Percentiles rank a stretch among this genome's conserved stretches.
Evolutionary conservation across 2,113 vertebrate genomes (phyloP).

Genomic region (Sorex araneus): DNA sequence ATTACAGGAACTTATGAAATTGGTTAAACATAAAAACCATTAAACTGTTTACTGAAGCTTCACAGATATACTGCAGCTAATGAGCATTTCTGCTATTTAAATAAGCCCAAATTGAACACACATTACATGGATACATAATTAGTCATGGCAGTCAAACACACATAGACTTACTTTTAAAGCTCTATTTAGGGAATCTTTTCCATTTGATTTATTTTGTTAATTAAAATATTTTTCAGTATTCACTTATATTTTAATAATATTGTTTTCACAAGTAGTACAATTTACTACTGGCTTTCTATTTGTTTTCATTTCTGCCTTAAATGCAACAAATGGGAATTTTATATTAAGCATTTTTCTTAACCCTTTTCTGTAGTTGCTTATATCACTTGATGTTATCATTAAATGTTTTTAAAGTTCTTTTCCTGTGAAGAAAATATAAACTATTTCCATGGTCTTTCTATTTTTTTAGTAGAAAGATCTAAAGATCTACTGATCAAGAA

Average conservation of each 20-base stretch:
- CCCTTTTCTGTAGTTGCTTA: slow-evolving; percentile 81
- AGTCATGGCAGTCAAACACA: slow-evolving; percentile 91
- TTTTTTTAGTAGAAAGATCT: slow-evolving; percentile 50
- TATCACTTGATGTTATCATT: slow-evolving; percentile 81
- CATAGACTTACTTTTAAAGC: slow-evolving; percentile 91
- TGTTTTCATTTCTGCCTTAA: slow-evolving; percentile 84
- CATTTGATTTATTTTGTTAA: slow-evolving; percentile 92
- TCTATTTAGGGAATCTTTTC: slow-evolving; percentile 92
- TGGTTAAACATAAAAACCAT: slow-evolving; percentile 94
- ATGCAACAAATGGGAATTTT: slow-evolving; percentile 79
- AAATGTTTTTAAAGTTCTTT: slow-evolving; percentile 74
- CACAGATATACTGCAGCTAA: slow-evolving; percentile 92
- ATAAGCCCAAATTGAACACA: slow-evolving; percentile 92
- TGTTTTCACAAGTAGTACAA: slow-evolving; percentile 86
- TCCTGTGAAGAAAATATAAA: slow-evolving; percentile 36
- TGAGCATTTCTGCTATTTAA: slow-evolving; percentile 94
- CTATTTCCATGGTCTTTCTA: slow-evolving; percentile 51
- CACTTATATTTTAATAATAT: slow-evolving; percentile 90
- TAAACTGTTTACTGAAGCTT: slow-evolving; percentile 93
- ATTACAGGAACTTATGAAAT: slow-evolving; percentile 93
- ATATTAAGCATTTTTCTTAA: slow-evolving; percentile 84
- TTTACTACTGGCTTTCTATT: slow-evolving; percentile 86
- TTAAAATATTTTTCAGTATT: slow-evolving; percentile 91
- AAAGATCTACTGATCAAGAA: slow-evolving; percentile 76
- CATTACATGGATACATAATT: slow-evolving; percentile 93